A percentile compares a stretch with the other conserved stretches of the same genome.
Evolutionary conservation across 1,140 invertebrate species (phyloP).

Genomic region (Diorhabda elongata): DNA sequence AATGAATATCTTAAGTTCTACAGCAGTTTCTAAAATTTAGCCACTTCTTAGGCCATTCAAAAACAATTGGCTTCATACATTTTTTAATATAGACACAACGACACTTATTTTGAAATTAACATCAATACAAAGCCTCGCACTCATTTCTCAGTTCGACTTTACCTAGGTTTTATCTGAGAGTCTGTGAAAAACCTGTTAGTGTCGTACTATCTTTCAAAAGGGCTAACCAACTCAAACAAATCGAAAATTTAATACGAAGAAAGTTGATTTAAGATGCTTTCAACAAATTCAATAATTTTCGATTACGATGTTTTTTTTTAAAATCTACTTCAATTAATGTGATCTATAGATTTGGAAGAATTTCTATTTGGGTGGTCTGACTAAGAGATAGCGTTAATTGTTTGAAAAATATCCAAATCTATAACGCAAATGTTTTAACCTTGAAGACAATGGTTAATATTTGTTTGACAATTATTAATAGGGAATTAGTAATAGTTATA

Average conservation of each 20-base stretch:
- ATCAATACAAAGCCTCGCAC: slow-evolving; percentile 30
- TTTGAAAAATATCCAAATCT: too few relatives aligned
- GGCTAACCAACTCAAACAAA: too few relatives aligned
- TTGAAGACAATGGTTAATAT: too few relatives aligned
- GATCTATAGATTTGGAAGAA: too few relatives aligned
- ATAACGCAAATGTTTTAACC: too few relatives aligned
- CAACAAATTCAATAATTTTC: neutral
- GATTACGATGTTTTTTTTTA: neutral
- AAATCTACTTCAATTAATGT: too few relatives aligned
- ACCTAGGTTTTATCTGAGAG: slow-evolving; percentile 36
- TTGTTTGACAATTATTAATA: too few relatives aligned
- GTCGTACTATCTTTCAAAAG: neutral
- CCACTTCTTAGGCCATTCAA: neutral
- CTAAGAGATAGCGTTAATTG: too few relatives aligned
- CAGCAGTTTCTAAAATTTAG: neutral
- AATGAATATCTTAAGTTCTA: neutral
- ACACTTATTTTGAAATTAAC: slow-evolving; percentile 12
- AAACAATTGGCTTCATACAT: neutral
- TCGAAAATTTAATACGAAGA: neutral
- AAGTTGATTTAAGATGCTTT: neutral
- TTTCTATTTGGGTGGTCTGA: too few relatives aligned
- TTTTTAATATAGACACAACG: slow-evolving; percentile 5
- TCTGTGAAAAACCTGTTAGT: slow-evolving; percentile 17
- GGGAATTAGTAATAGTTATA: too few relatives aligned
- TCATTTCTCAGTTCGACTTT: slow-evolving; percentile 39